Evolutionary conservation across 2,797 vertebrate species (phyloP), one percentile per base, ranked within the genome.

Genomic region (Mus caroli): DNA sequence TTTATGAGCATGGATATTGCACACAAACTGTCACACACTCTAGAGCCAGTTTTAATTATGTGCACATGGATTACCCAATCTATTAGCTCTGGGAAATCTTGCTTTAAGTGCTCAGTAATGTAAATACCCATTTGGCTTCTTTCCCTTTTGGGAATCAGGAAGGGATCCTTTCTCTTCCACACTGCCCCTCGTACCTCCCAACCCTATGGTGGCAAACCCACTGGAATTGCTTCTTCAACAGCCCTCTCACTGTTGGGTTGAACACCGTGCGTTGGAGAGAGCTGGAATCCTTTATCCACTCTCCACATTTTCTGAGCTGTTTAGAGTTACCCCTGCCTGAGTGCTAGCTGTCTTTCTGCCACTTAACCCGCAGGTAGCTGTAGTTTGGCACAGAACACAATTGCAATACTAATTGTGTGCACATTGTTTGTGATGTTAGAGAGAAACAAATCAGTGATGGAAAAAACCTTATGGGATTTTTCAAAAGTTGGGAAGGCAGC

Each of bases 91-190:
- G 40, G 7, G 71, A 88, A 89, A 77, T 84, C 9, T 94, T 85
- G 69, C 77, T 87, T 71, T 85, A 87, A 89, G n/a, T 87, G 90
- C 69, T 91, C 22, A 24, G 88, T 78, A 88, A 86, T 71, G n/a
- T 93, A 64, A 97, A 93, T 84, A 73, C 13, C 14, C 58, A 58
- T 34, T 94, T 90, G 90, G n/a, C 40, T 86, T 91, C 58, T 56
- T 95, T 60, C 73, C 69, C 77, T 84, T 95, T 40, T 88, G n/a
- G n/a, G 92, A 11, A 90, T 31, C 79, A 56, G 80, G 26, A 54
- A 62, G 76, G 80, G 6, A 46, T 19, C 83, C 8, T 85, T 3
- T 89, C 0, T 88, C 52, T 80, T 86, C 91, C 26, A 90, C 58
- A n/a, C 31, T 92, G 13, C 87, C 76, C 19, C 9, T 92, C 12